phyloP scores from a whole-genome alignment of 1,140 invertebrate genomes.

The Steinernema khuongi region DNA sequence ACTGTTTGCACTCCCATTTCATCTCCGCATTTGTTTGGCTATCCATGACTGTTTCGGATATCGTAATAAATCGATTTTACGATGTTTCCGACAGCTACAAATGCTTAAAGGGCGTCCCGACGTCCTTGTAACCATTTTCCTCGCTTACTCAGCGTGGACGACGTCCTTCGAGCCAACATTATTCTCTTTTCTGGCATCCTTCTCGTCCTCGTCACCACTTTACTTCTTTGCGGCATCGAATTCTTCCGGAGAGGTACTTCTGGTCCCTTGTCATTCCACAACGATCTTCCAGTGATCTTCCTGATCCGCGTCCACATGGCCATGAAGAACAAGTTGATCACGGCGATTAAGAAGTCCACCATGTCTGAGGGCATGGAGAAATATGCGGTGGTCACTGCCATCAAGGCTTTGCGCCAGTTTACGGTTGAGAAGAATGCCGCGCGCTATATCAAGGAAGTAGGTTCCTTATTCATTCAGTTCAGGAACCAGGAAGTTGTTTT shows the following conservation, averaged over 20 bases:
- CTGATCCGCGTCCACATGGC: not conserved
- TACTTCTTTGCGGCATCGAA: not conserved
- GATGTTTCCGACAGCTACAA: not conserved
- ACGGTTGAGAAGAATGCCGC: constrained; percentile 37
- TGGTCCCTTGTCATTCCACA: not conserved
- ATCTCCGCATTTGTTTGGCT: not conserved
- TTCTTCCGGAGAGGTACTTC: not conserved
- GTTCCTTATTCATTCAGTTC: not conserved
- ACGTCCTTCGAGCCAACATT: not conserved
- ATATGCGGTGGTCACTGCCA: constrained; percentile 30
- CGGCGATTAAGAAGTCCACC: constrained; percentile 32
- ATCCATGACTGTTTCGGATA: not conserved
- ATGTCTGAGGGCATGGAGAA: constrained; percentile 34
- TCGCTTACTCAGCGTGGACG: not conserved
- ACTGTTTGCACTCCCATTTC: not conserved
- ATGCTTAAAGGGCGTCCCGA: not conserved
- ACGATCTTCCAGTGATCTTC: not conserved
- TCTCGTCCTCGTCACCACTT: not conserved
- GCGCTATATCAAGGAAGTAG: constrained; percentile 35
- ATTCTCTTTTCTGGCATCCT: not conserved
- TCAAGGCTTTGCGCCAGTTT: constrained; percentile 33
- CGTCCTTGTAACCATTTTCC: not conserved
- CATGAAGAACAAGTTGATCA: not conserved
- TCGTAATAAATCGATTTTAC: constrained; percentile 14
- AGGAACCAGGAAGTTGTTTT: constrained; percentile 2